Conservation (phyloP, 2,797 vertebrate genomes). For the Argentina silus region DNA sequence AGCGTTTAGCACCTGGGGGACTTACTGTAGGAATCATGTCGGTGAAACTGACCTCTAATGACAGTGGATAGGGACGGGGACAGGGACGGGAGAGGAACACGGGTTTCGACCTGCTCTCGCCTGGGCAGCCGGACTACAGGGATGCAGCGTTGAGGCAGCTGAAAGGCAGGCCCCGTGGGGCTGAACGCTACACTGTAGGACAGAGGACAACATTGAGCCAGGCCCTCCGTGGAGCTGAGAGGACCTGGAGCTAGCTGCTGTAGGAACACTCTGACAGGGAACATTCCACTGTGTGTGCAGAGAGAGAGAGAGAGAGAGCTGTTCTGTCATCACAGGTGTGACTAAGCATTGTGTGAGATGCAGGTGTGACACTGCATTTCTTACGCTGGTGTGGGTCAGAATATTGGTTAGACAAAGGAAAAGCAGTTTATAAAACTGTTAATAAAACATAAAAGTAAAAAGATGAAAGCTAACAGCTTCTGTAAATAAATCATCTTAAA, state of each 20-base stretch:
- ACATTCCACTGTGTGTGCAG: too few species aligned
- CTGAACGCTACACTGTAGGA: not conserved
- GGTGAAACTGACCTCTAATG: not conserved
- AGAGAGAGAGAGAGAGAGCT: too few species aligned
- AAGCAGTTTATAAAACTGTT: not conserved
- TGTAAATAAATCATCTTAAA: too few species aligned
- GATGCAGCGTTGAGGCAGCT: not conserved
- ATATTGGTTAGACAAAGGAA: not conserved
- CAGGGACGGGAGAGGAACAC: slow-evolving; percentile 8
- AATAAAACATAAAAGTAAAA: too few species aligned
- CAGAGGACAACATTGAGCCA: not conserved
- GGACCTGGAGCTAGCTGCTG: too few species aligned
- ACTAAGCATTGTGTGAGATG: too few species aligned
- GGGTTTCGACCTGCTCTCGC: slow-evolving; percentile 23
- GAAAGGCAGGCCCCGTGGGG: not conserved
- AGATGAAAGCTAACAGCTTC: too few species aligned
- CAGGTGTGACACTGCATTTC: not conserved
- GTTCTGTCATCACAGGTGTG: not conserved
- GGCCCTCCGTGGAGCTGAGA: not conserved
- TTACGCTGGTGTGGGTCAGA: not conserved
- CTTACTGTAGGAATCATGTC: not conserved
- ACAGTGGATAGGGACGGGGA: slow-evolving; percentile 14
- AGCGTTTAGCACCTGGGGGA: not conserved
- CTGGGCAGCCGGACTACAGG: slow-evolving; percentile 34
- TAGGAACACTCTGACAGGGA: too few species aligned